Conservation (phyloP, 2,888 invertebrate genomes). For the Allophyes oxyacanthae region DNA sequence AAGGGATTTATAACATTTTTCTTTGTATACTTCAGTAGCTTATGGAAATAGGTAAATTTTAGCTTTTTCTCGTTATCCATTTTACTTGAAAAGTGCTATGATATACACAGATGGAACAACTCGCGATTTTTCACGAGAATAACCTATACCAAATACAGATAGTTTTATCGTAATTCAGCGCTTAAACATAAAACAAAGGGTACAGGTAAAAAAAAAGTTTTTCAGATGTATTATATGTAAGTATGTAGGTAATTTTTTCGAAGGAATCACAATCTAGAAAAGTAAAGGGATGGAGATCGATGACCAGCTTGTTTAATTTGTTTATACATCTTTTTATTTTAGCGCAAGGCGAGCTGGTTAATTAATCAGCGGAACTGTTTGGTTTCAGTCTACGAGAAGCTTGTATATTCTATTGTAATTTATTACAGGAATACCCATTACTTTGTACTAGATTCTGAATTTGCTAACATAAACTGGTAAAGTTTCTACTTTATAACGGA, state of each 20-base stretch:
- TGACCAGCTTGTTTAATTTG: slow-evolving; percentile 40
- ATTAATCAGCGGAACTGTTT: slow-evolving; percentile 55
- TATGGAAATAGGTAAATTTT: no score
- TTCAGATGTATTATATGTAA: no score
- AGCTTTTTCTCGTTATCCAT: no score
- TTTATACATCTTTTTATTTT: slow-evolving; percentile 51
- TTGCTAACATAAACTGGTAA: slow-evolving; percentile 34
- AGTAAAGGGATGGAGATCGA: slow-evolving; percentile 37
- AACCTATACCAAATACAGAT: no score
- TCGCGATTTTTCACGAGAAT: no score
- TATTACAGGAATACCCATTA: slow-evolving; percentile 47
- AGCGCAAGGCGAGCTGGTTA: slow-evolving; percentile 44
- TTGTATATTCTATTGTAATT: slow-evolving; percentile 57
- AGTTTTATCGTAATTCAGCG: no score
- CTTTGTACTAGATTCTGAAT: slow-evolving; percentile 38
- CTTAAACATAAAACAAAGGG: no score
- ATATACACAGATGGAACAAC: no score
- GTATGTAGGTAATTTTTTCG: no score
- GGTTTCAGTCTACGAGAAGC: slow-evolving; percentile 47
- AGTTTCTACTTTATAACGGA: slow-evolving; percentile 28
- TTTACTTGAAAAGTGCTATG: no score
- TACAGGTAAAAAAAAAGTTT: no score
- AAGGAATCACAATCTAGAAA: slow-evolving; percentile 24
- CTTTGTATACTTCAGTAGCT: slow-evolving; percentile 30
- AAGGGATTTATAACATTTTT: slow-evolving; percentile 13